Percentiles rank a stretch among this genome's conserved stretches.
phyloP scores from a whole-genome alignment of 2,797 vertebrate species.

The Parauchenoglanis ngamensis region DNA sequence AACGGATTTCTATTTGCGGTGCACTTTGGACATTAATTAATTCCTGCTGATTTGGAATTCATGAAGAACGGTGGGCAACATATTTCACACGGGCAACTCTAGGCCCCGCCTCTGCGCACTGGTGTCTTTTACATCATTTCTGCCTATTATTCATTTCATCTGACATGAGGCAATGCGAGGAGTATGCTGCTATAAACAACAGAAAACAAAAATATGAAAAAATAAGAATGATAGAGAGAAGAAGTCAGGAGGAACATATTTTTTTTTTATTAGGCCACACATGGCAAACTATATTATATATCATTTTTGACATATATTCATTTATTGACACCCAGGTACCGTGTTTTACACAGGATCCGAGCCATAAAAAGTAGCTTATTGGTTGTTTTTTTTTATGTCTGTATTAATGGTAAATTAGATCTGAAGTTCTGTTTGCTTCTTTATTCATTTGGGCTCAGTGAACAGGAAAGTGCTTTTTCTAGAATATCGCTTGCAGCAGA shows the following conservation, averaged over 20 bases:
- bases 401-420: background rate
- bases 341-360: background rate
- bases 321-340: background rate
- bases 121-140: slow-evolving; percentile 13
- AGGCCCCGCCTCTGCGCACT: background rate
- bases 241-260: background rate
- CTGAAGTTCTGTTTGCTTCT: background rate
- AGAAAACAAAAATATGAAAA: background rate
- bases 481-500: background rate
- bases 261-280: background rate
- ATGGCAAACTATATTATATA: background rate
- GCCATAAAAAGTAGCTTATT: background rate
- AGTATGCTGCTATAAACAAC: background rate
- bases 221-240: background rate
- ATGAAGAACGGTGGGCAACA: slow-evolving; percentile 59
- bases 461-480: background rate
- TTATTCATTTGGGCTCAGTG: background rate
- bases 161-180: background rate
- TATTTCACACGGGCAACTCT: slow-evolving; percentile 59
- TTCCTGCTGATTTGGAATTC: slow-evolving; percentile 64
- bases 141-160: slow-evolving; percentile 5
- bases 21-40: slow-evolving; percentile 63
- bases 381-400: background rate
- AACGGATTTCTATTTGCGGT: slow-evolving; percentile 51
- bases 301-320: background rate